Conservation (phyloP, 2,113 vertebrate species). For the Cynoglossus semilaevis region DNA sequence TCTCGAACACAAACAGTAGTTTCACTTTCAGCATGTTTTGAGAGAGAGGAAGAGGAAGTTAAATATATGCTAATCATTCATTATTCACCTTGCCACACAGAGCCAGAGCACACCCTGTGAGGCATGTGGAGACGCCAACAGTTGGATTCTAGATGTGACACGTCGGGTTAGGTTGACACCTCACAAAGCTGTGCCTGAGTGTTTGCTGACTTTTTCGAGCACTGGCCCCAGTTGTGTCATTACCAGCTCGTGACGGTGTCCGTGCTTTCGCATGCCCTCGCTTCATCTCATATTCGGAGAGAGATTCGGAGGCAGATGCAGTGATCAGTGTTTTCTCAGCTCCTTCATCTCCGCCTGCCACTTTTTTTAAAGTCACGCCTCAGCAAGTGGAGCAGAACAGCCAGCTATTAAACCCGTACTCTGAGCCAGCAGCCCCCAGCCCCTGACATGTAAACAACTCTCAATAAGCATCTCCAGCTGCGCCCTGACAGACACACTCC, state of each 20-base stretch:
- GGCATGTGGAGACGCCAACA: neutral
- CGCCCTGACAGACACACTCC: slow-evolving; percentile 16
- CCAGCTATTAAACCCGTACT: slow-evolving; percentile 14
- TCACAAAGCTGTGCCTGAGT: slow-evolving; percentile 2
- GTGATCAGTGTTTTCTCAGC: slow-evolving; percentile 6
- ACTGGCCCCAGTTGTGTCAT: neutral
- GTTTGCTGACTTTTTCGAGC: neutral
- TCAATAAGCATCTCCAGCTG: slow-evolving; percentile 9
- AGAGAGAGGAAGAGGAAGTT: no score
- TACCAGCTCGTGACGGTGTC: slow-evolving; percentile 5
- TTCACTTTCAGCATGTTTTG: no score
- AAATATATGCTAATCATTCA: no score
- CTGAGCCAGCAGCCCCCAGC: neutral
- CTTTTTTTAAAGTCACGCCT: slow-evolving; percentile 17
- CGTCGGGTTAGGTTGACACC: slow-evolving; percentile 42
- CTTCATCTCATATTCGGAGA: slow-evolving; percentile 21
- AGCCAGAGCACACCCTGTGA: neutral
- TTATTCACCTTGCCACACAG: neutral
- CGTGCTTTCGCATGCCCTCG: neutral
- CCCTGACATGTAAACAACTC: slow-evolving; percentile 40
- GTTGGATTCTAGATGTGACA: slow-evolving; percentile 29
- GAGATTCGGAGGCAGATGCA: slow-evolving; percentile 1
- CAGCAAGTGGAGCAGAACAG: slow-evolving; percentile 12
- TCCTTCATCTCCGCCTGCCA: neutral
- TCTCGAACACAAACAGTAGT: no score